Evolutionary conservation across 2,113 vertebrate species (phyloP), one percentile per base, ranked within the genome.

Genomic region (Emydura subglobosa): DNA sequence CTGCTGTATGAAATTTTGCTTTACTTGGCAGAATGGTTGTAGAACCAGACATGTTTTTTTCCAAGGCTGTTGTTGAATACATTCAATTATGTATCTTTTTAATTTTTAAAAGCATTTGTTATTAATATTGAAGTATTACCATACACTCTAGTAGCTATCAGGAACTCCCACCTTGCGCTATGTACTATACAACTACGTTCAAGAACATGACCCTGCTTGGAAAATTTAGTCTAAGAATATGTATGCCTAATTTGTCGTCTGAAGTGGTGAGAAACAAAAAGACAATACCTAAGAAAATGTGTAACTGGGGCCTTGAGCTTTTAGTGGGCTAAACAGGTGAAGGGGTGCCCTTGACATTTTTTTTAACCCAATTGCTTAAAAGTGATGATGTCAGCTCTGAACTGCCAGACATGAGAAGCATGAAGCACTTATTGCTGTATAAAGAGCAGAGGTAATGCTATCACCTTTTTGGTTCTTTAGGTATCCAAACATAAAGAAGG

Each of bases 401-500:
- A 55, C 76, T 83, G 47, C 5, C 39, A 89, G 55, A 16, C 27
- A 3, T 80, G 82, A 87, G 76, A 14, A 89, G 87, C 91, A 42
- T 1, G 0, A 29, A 65, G 24, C 53, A 5, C 49, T 93, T 76
- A 21, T 50, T 86, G 5, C 55, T 55, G 3, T 82, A 68, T 17
- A 14, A 5, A 83, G 29, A 47, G 51, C 12, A 59, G 16, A 80
- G 1, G 19, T 83, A 92, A 49, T 8, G 34, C 7, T 84, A 42
- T 90, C 50, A 19, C 93, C 51, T 86, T 55, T 91, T 86, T 85
- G 21, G 31, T 83, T 31, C 88, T 89, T 57, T 94, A 99, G 98
- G 96, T 98, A 95, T 96, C 97, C 79, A 99, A 99, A 97, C 93
- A 99, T 89, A 99, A 99, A 98, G 99, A 99, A 12, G 98, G 98